phyloP scores from a whole-genome alignment of 2,797 vertebrate genomes.

The Argentina silus region DNA sequence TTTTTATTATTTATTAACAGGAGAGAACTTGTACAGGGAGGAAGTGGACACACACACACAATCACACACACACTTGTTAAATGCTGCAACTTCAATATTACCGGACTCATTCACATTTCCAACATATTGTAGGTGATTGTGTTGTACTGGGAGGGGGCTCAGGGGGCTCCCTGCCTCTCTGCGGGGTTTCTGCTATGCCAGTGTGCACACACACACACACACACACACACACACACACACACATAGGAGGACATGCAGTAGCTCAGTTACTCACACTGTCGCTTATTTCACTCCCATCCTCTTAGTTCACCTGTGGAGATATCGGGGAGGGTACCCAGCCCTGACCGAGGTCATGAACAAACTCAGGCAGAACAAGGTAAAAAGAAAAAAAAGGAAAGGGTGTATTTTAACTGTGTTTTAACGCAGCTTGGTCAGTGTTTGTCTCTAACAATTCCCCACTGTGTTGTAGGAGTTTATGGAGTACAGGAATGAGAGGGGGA shows the following conservation, averaged over 20 bases:
- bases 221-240: background rate
- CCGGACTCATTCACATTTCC: too few species aligned
- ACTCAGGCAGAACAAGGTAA: constrained; percentile 93
- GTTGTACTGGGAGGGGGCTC: too few species aligned
- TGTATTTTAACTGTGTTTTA: too few species aligned
- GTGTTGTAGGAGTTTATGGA: constrained; percentile 82
- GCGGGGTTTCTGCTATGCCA: too few species aligned
- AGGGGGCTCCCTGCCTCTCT: too few species aligned
- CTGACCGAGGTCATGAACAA: constrained; percentile 99
- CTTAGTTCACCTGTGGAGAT: constrained; percentile 96
- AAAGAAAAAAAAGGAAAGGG: constrained; percentile 1
- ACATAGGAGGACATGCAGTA: background rate
- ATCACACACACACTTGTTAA: background rate
- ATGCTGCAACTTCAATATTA: background rate
- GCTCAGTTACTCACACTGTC: background rate
- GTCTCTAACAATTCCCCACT: background rate
- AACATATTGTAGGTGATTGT: too few species aligned
- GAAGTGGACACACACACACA: too few species aligned
- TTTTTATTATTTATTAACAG: too few species aligned
- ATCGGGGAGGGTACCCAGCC: constrained; percentile 95
- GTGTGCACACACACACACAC: background rate
- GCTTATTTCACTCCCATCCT: constrained; percentile 43
- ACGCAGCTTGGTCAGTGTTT: too few species aligned
- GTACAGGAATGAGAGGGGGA: constrained; percentile 88
- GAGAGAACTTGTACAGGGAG: too few species aligned